Evolutionary conservation across 1,140 invertebrate species (phyloP), one percentile per base, ranked within the genome.

Genomic region (Calliphora vicina): DNA sequence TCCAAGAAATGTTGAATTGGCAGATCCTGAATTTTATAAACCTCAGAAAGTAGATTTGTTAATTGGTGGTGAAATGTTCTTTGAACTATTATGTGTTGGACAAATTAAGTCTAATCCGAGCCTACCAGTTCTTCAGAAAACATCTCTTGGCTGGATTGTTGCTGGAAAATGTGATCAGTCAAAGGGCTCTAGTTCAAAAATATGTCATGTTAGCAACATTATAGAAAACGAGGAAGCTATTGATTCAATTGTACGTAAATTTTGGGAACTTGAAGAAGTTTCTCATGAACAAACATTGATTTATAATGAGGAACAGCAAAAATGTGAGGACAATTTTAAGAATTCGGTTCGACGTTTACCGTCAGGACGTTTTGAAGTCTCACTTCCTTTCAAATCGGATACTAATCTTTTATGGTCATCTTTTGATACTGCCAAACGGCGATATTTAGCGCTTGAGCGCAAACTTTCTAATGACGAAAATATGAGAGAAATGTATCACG

Each of bases 231-330:
- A 43, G 17, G 15, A 10, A 15, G 20, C 12, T 15, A 25, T 83
- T 35, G 26, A 83, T 42, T 25, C 67, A 42, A 25, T 61, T 10
- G 50, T 83, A 1, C 15, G 42, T 20, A 20, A 71, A 76, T 90
- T 90, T 72, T 90, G 88, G 88, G 83, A 87, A 45, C 8, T 87
- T 6, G 89, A 91, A 83, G 85, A 87, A 27, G 73, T 86, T 26
- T 83, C 85, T 15, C 35, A 73, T 27, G 26, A 73, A 15, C 27
- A 4, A 4, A 17, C 15, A 27, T 27, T 6, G 1, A 73, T 73
- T 27, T 27, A 27, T 15, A 27, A 25, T 27, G 71, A 73, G 6
- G 43, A 80, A 84, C 84, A 86, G 83, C 43, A 80, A 27, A 23
- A 82, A 23, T 87, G 86, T 57, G 81, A 84, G 42, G 20, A 76